A percentile compares a stretch with the other conserved stretches of the same genome.
Conservation (phyloP, 2,113 vertebrate genomes). For the Myrmecobius fasciatus region DNA sequence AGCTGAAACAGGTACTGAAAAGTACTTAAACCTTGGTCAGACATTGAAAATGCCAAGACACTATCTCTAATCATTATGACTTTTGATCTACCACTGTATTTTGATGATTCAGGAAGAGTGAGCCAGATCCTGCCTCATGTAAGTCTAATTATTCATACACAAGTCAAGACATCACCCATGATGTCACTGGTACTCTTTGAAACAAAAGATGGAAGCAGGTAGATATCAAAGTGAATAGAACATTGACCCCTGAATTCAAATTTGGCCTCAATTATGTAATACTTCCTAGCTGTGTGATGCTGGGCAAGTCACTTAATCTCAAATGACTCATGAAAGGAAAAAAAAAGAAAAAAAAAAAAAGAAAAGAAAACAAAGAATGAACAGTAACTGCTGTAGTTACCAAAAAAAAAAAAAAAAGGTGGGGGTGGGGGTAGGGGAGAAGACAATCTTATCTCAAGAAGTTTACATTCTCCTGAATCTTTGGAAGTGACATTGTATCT, state of each 20-base stretch:
- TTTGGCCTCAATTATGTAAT: too few species aligned
- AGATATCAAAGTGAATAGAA: too few species aligned
- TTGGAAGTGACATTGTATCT: background rate
- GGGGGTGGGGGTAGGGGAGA: too few species aligned
- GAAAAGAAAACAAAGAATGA: background rate
- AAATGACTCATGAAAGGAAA: too few species aligned
- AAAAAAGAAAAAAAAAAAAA: too few species aligned
- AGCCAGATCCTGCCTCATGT: background rate
- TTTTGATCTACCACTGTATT: background rate
- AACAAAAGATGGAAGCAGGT: too few species aligned
- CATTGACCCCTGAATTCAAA: too few species aligned
- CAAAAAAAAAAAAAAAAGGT: background rate
- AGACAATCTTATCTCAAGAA: background rate
- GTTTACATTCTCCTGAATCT: background rate
- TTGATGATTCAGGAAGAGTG: background rate
- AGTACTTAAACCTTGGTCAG: background rate
- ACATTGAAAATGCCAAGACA: background rate
- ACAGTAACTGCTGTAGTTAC: background rate
- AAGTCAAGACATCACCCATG: background rate
- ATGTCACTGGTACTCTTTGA: background rate
- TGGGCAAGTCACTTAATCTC: too few species aligned
- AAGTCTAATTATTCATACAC: too few species aligned
- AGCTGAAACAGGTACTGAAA: background rate
- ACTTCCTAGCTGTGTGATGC: too few species aligned
- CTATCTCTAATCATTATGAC: background rate